Conservation (phyloP, 2,113 vertebrate genomes). For the Stegostoma tigrinum region DNA sequence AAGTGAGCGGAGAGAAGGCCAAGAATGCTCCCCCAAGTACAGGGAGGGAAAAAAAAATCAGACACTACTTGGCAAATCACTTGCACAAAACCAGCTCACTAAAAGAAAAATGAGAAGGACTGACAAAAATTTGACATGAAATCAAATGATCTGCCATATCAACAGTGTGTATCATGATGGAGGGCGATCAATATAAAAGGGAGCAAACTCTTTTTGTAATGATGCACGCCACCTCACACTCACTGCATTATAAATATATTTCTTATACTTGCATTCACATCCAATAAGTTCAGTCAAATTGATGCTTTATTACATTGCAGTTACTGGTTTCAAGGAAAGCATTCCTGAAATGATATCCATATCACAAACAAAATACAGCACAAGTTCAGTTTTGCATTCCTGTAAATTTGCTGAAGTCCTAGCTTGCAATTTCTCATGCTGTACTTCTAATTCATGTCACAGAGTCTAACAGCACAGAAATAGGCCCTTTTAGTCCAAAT, state of each 20-base stretch:
- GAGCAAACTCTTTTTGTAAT: not conserved
- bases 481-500: too few relatives aligned
- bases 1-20: not conserved
- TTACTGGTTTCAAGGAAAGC: not conserved
- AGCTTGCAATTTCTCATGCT: not conserved
- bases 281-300: not conserved
- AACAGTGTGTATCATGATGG: too few relatives aligned
- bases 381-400: not conserved
- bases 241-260: not conserved
- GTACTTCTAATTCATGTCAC: not conserved
- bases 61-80: not conserved
- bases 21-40: not conserved
- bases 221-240: not conserved
- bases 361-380: not conserved
- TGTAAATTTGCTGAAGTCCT: not conserved
- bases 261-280: not conserved
- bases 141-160: not conserved
- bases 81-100: not conserved
- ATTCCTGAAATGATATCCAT: not conserved
- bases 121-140: too few relatives aligned
- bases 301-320: not conserved
- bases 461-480: too few relatives aligned
- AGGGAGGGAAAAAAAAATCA: not conserved
- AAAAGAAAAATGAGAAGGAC: not conserved
- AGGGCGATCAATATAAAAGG: not conserved